Conservation (phyloP, 2,888 invertebrate genomes). For the Bellardia bayeri region DNA sequence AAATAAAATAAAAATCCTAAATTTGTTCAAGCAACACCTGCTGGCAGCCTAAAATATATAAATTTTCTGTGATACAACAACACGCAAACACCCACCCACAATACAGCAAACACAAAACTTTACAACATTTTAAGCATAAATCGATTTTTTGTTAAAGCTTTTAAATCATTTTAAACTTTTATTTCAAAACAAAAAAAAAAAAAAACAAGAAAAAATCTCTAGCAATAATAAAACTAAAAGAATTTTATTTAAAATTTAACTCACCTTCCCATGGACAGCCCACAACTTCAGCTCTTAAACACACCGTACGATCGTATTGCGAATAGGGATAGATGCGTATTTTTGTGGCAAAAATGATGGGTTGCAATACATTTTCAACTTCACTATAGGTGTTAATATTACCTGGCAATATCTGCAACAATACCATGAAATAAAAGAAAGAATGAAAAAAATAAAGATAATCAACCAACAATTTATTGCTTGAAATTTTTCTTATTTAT, state of each 20-base stretch:
- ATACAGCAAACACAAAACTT: constrained; percentile 41
- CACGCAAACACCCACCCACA: constrained; percentile 50
- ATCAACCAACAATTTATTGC: constrained; percentile 70
- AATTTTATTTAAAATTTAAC: constrained; percentile 75
- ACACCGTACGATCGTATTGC: constrained; percentile 90
- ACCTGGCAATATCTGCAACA: constrained; percentile 89
- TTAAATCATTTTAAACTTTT: constrained; percentile 56
- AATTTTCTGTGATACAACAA: constrained; percentile 14
- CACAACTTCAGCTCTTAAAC: constrained; percentile 92
- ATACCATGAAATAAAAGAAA: constrained; percentile 18
- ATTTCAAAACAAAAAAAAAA: too few relatives aligned
- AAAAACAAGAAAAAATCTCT: not conserved
- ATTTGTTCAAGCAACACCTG: constrained; percentile 58
- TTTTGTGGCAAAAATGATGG: constrained; percentile 90
- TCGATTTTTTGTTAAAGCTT: constrained; percentile 47
- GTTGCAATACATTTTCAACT: constrained; percentile 89
- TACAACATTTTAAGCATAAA: constrained; percentile 37
- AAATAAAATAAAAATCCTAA: not conserved
- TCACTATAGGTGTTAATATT: constrained; percentile 92
- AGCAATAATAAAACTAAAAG: not conserved
- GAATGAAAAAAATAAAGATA: constrained; percentile 48
- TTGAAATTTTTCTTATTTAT: constrained; percentile 52
- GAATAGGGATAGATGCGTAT: constrained; percentile 92
- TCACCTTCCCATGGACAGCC: constrained; percentile 92
- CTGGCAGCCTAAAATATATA: constrained; percentile 41